Evolutionary conservation across 1,140 invertebrate species (phyloP).

Genomic region (Drosophila ironensis): DNA sequence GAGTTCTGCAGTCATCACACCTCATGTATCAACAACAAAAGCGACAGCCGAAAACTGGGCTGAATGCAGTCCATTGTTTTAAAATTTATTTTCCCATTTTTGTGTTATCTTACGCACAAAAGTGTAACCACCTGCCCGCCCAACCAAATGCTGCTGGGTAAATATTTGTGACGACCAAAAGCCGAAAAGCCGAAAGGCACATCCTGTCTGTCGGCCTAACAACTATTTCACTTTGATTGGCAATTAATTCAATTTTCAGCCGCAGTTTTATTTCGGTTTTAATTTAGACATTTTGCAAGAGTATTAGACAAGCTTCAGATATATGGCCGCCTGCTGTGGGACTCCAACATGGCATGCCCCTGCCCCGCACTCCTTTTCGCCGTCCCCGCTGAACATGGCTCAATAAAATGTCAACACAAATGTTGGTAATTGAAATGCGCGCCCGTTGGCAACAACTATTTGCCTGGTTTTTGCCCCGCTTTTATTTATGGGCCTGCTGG

Average conservation of each 20-base stretch:
- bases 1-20: slow-evolving; percentile 54
- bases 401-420: slow-evolving; percentile 77
- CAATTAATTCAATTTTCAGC: slow-evolving; percentile 68
- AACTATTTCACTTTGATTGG: slow-evolving; percentile 58
- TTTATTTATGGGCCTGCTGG: slow-evolving; percentile 41
- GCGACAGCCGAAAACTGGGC: slow-evolving; percentile 32
- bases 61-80: slow-evolving; percentile 65
- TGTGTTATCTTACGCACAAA: slow-evolving; percentile 37
- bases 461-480: slow-evolving; percentile 6
- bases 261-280: slow-evolving; percentile 43
- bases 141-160: slow-evolving; percentile 1
- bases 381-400: slow-evolving; percentile 40
- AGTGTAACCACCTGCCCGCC: slow-evolving; percentile 49
- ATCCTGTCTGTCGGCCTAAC: slow-evolving; percentile 22
- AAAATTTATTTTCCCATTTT: slow-evolving; percentile 10
- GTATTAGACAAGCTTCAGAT: slow-evolving; percentile 37
- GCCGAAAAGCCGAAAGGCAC: slow-evolving; percentile 8
- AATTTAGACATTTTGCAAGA: slow-evolving; percentile 71
- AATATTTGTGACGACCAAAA: slow-evolving; percentile 23
- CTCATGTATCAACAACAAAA: slow-evolving; percentile 78
- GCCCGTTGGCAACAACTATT: slow-evolving; percentile 33
- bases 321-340: slow-evolving; percentile 63
- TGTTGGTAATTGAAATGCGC: slow-evolving; percentile 68
- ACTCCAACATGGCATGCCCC: not conserved
- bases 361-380: not conserved